Base-by-base conservation (phyloP, 1,140 invertebrate species). In the Sitophilus oryzae region DNA sequence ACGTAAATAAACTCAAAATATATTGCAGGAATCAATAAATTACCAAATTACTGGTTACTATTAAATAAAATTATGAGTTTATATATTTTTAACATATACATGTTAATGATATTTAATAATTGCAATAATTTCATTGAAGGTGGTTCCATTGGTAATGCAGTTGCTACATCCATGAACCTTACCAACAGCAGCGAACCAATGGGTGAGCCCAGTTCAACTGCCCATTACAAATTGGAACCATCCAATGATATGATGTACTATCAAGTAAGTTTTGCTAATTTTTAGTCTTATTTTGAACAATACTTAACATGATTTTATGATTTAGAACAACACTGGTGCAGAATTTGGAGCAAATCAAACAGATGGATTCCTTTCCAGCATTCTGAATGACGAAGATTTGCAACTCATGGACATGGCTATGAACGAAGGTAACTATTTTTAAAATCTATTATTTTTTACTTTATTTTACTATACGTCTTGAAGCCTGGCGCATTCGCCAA, bases 381-480 rank as follows among this genome's bases (percentile, higher is more conserved):
- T 92, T 60, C 77, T 92, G 25, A 90, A 89, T 63, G 89, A 92
- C 60, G 89, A 92, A 62, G 88, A 91, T 69, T 72, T 93, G 18
- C 88, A 90, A 61, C 74, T 91, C 19, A 90, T 93, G 88, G 89
- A 92, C 61, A 90, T 91, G 86, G 86, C 86, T 36, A 82, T 89
- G 77, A 88, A 83, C 66, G 89, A 92, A 71, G 86, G 89, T 91
- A 60, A 52, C 44, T n/a, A n/a, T 16, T 45, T 20, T 18, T 40
- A 37, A 25, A 16, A 20, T 25, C 21, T 20, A 25, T 45, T 9
- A 16, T 10, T 20, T 10, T 44, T 44, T 2, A 21, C 1, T 44
- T 41, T 18, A 11, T 6, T 11, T 5, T 34, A 34, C 5, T 34
- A 6, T 34, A 6, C 11, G 6, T 11, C 11, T 34, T 34, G 6